Evolutionary conservation across 2,888 invertebrate genomes (phyloP).

Genomic region (Drosophila kuntzei): DNA sequence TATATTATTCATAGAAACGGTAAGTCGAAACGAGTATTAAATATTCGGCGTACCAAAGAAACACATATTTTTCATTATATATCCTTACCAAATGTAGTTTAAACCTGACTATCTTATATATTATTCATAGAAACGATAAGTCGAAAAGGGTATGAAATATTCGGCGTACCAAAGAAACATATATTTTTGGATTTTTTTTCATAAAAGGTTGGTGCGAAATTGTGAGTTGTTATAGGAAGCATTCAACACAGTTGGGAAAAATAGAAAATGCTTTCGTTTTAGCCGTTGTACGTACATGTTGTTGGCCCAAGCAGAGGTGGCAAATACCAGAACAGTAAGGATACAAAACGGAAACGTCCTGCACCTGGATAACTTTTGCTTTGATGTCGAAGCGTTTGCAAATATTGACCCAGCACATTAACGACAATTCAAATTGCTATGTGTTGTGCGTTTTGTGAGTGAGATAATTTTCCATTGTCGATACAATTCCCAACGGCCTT

Average conservation of each 20-base stretch:
- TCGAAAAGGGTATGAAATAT: background rate
- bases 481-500: background rate
- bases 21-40: background rate
- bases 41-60: background rate
- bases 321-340: slow-evolving; percentile 40
- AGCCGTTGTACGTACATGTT: slow-evolving; percentile 21
- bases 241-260: slow-evolving; percentile 11
- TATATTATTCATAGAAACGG: too few species aligned
- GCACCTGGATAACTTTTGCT: slow-evolving; percentile 30
- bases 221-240: slow-evolving; percentile 16
- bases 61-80: background rate
- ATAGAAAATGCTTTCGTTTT: slow-evolving; percentile 27
- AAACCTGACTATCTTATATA: too few species aligned
- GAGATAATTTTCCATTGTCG: slow-evolving; percentile 17
- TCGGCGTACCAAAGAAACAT: background rate
- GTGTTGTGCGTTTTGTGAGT: background rate
- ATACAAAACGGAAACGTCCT: slow-evolving; percentile 10
- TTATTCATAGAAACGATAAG: too few species aligned
- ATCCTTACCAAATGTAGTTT: too few species aligned
- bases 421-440: slow-evolving; percentile 52
- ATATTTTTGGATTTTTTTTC: background rate
- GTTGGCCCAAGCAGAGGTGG: slow-evolving; percentile 62
- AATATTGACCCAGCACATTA: slow-evolving; percentile 71
- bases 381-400: slow-evolving; percentile 59
- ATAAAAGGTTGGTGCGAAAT: slow-evolving; percentile 33